Evolutionary conservation across 2,888 invertebrate genomes (phyloP).

Genomic region (Lissonota sp.): DNA sequence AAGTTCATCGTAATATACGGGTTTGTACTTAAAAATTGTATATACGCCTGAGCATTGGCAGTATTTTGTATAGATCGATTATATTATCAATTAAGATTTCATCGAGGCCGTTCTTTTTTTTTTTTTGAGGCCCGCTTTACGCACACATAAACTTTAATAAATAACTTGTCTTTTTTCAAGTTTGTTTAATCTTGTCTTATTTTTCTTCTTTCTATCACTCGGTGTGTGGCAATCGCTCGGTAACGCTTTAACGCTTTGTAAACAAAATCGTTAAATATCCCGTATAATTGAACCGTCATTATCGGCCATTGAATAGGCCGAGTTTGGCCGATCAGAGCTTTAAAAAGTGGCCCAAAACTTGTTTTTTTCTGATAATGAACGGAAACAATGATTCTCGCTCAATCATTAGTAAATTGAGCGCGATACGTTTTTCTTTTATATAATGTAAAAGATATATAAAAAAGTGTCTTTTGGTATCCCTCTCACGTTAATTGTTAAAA

Average conservation of each 20-base stretch:
- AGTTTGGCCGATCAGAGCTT: neutral
- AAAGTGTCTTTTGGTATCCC: slow-evolving; percentile 74
- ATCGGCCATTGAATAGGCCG: slow-evolving; percentile 50
- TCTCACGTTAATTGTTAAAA: slow-evolving; percentile 64
- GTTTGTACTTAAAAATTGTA: slow-evolving; percentile 81
- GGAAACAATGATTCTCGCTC: slow-evolving; percentile 18
- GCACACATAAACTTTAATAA: slow-evolving; percentile 63
- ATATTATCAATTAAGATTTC: slow-evolving; percentile 56
- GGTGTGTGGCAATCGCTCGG: slow-evolving; percentile 55
- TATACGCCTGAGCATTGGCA: slow-evolving; percentile 80
- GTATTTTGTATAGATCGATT: slow-evolving; percentile 69
- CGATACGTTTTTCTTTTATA: slow-evolving; percentile 57
- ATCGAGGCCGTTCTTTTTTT: slow-evolving; percentile 35
- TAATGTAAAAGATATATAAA: slow-evolving; percentile 71
- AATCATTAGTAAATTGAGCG: slow-evolving; percentile 33
- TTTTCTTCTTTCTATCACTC: slow-evolving; percentile 46
- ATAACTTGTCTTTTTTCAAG: slow-evolving; percentile 45
- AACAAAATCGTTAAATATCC: slow-evolving; percentile 38
- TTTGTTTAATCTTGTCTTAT: too few relatives aligned
- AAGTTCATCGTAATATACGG: slow-evolving; percentile 59
- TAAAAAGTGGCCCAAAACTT: slow-evolving; percentile 8
- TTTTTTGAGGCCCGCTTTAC: slow-evolving; percentile 50
- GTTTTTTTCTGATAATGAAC: slow-evolving; percentile 42
- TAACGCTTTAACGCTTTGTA: slow-evolving; percentile 60
- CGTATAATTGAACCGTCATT: slow-evolving; percentile 35